Evolutionary conservation across 2,888 invertebrate species (phyloP).

Genomic region (Nebria salina): DNA sequence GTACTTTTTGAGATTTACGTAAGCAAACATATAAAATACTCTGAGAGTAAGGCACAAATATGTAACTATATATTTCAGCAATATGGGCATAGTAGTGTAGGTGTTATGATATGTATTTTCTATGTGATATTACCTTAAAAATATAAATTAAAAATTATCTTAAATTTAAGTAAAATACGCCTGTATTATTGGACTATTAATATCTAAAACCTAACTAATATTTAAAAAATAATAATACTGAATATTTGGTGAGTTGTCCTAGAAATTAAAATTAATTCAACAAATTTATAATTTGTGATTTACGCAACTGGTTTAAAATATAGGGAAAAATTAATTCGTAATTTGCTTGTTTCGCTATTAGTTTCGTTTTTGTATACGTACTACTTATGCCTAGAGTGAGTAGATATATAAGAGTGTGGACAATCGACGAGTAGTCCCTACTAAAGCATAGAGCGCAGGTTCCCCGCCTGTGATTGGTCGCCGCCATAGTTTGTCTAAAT

Average conservation of each 20-base stretch:
- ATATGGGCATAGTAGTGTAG: background rate
- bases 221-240: slow-evolving; percentile 27
- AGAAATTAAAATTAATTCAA: background rate
- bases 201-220: slow-evolving; percentile 5
- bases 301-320: too few relatives aligned
- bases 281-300: background rate
- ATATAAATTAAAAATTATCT: slow-evolving; percentile 2
- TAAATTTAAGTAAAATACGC: slow-evolving; percentile 2
- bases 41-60: too few relatives aligned
- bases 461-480: too few relatives aligned
- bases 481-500: too few relatives aligned
- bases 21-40: too few relatives aligned
- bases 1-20: too few relatives aligned
- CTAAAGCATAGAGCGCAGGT: too few relatives aligned
- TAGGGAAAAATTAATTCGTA: too few relatives aligned
- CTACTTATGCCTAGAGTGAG: background rate
- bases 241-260: slow-evolving; percentile 19
- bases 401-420: too few relatives aligned
- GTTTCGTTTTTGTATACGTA: background rate
- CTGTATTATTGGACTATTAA: background rate
- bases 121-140: background rate
- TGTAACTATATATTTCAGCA: too few relatives aligned
- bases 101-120: background rate
- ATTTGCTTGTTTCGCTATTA: background rate
- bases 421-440: too few relatives aligned